Evolutionary conservation across 2,888 invertebrate species (phyloP).

Genomic region (Kryphioiulus occultus): DNA sequence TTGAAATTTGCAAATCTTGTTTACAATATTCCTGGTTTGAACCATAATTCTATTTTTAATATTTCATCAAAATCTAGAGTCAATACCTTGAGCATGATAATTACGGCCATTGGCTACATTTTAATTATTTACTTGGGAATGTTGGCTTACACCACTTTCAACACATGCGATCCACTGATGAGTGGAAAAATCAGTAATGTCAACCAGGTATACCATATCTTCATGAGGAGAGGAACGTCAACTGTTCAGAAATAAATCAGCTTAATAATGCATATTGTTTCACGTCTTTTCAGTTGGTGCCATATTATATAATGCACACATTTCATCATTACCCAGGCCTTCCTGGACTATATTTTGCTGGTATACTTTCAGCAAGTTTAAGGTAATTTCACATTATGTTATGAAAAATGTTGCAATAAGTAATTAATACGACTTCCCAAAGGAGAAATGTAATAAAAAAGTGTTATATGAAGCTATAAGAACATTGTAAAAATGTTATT

Average conservation of each 20-base stretch:
- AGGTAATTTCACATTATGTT: neutral
- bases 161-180: neutral
- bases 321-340: constrained; percentile 33
- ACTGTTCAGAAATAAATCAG: neutral
- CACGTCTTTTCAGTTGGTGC: neutral
- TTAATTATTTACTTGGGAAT: neutral
- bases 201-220: neutral
- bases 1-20: neutral
- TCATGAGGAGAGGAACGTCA: neutral
- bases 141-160: constrained; percentile 10
- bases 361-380: neutral
- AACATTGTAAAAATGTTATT: too few relatives aligned
- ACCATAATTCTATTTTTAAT: neutral
- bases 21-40: too few relatives aligned
- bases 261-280: neutral
- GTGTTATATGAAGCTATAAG: too few relatives aligned
- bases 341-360: constrained; percentile 27
- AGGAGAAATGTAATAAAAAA: too few relatives aligned
- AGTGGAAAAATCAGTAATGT: constrained; percentile 7
- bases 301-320: constrained; percentile 33
- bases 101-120: neutral
- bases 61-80: neutral
- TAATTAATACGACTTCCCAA: too few relatives aligned
- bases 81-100: constrained; percentile 27
- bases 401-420: neutral